Base-by-base conservation (phyloP, 2,113 vertebrate genomes). In the Vicugna pacos region DNA sequence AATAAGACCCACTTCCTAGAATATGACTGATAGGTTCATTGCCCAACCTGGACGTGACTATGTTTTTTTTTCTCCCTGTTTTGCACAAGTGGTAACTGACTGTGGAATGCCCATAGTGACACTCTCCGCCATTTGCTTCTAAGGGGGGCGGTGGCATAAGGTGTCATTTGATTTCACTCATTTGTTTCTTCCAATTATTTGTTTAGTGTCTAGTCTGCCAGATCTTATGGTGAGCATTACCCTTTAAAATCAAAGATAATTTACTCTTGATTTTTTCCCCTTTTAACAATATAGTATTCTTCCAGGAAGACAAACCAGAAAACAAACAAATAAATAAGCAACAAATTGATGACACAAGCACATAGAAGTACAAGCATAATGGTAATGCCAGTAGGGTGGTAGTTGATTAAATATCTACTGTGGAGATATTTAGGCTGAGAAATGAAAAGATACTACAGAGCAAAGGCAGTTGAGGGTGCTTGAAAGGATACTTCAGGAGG, bases 361-460 rank as follows among this genome's bases (percentile, higher is more conserved):
- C 30, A 13, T 35, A 58, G n/a, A 42, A 72, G 26, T 20, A 62
- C 10, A 62, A 56, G 16, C 56, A 81, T 24, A 72, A 64, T 46
- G 28, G 10, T 6, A 0, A 64, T 6, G 2, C 0, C 3, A 17
- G 10, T 35, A 20, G 56, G 10, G 3, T 35, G 26, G 17, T 26
- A 73, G 46, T 48, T 64, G n/a, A 67, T 35, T 75, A n/a, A 75
- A 50, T 58, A 11, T 75, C 50, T 81, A 87, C 7, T 50, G 0
- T 62, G 28, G 42, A 14, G 14, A 62, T 32, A 60, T 84, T 50
- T 58, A 77, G 14, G 22, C 38, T 69, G 52, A 60, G 26, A 69
- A 32, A 67, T 42, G 6, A 60, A 73, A 73, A 10, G 50, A 32
- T 69, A 10, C 35, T 24, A 24, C 17, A 3, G 26, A 65, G n/a